Evolutionary conservation across 2,888 invertebrate species (phyloP).

Genomic region (Dynastes hyllus): DNA sequence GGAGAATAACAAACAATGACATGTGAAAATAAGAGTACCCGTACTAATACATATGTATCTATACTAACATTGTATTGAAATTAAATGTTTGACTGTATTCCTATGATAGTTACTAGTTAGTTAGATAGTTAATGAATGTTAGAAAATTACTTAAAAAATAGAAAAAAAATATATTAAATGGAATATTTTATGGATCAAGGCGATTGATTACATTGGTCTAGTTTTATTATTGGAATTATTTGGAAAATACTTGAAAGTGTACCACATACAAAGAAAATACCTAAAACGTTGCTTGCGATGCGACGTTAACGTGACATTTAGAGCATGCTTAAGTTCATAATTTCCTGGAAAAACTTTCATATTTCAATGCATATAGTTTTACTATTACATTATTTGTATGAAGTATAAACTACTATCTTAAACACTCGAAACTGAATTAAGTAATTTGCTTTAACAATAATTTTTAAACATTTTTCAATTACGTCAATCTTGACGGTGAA

Average conservation of each 20-base stretch:
- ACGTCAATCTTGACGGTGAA: not conserved
- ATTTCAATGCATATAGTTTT: no score
- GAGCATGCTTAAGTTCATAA: slow-evolving; percentile 52
- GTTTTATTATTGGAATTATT: not conserved
- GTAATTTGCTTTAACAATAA: no score
- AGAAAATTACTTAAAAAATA: no score
- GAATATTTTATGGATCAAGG: not conserved
- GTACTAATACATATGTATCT: no score
- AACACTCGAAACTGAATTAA: no score
- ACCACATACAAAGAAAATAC: slow-evolving; percentile 31
- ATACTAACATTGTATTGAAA: no score
- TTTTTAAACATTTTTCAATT: no score
- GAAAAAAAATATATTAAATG: not conserved
- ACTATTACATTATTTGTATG: not conserved
- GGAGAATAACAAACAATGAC: no score
- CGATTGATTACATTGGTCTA: not conserved
- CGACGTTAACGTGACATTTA: slow-evolving; percentile 52
- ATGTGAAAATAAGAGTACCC: no score
- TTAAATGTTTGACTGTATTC: no score
- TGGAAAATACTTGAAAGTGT: slow-evolving; percentile 29
- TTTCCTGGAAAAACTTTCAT: slow-evolving; percentile 34
- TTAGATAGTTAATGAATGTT: no score
- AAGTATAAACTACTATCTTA: not conserved
- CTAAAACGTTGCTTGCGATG: slow-evolving; percentile 40
- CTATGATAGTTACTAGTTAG: no score